Base-by-base conservation (phyloP, 2,888 invertebrate genomes). In the Arctia plantaginis region DNA sequence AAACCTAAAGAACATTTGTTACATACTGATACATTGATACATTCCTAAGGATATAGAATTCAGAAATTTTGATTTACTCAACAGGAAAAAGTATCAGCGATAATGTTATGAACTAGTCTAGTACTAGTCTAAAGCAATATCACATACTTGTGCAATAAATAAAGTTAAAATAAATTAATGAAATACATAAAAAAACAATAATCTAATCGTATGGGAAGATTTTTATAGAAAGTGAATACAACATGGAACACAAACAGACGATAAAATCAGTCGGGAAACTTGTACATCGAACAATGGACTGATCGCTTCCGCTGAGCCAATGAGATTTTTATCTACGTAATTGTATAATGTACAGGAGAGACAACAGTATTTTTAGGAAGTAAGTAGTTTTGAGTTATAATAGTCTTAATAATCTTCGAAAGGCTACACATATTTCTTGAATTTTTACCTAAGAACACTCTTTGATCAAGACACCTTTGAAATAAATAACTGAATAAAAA, bases 251-350 rank as follows among this genome's bases (percentile, higher is more conserved):
- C 76, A 77, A 71, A 72, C 72, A 76, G 18, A 44, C 65, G 85
- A 85, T 86, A 82, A 72, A 66, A 87, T 87, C 87, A 78, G 75
- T 55, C 79, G 80, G 86, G 86, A 89, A 87, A 74, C 81, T 82
- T 78, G 82, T 67, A 71, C 77, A 77, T 80, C 69, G 77, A 85
- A 88, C 89, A 89, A 88, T 88, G 79, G 86, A 23, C 79, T 77
- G 74, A 89, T 89, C 74, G 79, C 79, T 88, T 88, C 87, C 87
- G 85, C 72, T 72, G 78, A 74, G 73, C 77, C 80, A 82, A 81
- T 79, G 75, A 23, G 80, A 84, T 84, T 27, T 35, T 73, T 82
- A 85, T 86, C 82, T 76, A n/a, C n/a, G n/a, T n/a, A 23, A 62
- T 82, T 85, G 83, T 75, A 69, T 84, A 81, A 82, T 64, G 65